Evolutionary conservation across 2,888 invertebrate species (phyloP).

Genomic region (Bibio marci): DNA sequence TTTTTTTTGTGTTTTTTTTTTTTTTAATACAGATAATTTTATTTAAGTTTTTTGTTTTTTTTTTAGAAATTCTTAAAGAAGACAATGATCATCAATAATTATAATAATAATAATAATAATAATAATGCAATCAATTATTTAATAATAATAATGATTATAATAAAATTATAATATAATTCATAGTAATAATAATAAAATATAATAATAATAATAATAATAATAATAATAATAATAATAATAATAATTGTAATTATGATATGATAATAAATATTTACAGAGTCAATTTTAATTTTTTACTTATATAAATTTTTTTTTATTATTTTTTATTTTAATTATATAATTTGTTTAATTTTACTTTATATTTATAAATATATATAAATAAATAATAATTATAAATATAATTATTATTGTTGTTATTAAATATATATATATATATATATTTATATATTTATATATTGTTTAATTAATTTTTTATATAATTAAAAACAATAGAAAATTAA

Average conservation of each 20-base stretch:
- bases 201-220: neutral
- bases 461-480: conserved; percentile 7
- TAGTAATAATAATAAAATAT: conserved; percentile 3
- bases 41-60: conserved; percentile 39
- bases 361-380: too few relatives aligned
- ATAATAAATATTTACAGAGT: conserved; percentile 3
- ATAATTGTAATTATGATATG: neutral
- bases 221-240: neutral
- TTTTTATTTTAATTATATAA: conserved; percentile 1
- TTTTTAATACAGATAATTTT: conserved; percentile 36
- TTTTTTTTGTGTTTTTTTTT: conserved; percentile 5
- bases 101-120: conserved; percentile 3
- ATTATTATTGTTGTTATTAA: too few relatives aligned
- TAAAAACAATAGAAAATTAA: too few relatives aligned
- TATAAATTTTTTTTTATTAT: conserved; percentile 5
- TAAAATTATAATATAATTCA: neutral
- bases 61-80: conserved; percentile 67
- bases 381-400: too few relatives aligned
- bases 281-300: conserved; percentile 2
- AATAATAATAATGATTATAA: conserved; percentile 2
- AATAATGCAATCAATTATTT: conserved; percentile 1
- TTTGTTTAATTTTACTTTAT: too few relatives aligned
- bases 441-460: conserved; percentile 6
- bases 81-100: conserved; percentile 39
- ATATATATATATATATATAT: too few relatives aligned